These are phyloP conservation scores for Acanthisitta chloris DNA, from an alignment of 2,113 vertebrate genomes.

Conservation along the genomic window DNA sequence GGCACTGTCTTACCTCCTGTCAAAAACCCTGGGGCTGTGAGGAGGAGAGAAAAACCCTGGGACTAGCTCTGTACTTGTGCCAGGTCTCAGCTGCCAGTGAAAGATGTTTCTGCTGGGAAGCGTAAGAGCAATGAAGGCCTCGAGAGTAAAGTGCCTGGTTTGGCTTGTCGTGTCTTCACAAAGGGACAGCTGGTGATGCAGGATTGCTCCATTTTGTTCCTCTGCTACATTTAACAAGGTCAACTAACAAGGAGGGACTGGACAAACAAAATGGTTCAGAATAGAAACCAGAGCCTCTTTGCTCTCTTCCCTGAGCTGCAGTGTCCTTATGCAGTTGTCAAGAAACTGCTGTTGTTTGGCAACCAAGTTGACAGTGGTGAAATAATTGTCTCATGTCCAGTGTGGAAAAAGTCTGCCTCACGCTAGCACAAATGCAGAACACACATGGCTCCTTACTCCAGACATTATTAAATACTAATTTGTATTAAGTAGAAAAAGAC, in stretches of 20 bases:
- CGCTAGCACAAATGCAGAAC: rapidly evolving
- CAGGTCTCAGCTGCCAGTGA: rapidly evolving
- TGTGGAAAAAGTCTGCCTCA: neutral
- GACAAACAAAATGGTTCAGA: neutral
- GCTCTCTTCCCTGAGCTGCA: neutral
- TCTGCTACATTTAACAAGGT: neutral
- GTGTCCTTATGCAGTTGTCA: neutral
- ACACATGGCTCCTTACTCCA: neutral
- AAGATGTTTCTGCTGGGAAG: rapidly evolving
- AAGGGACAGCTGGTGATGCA: neutral
- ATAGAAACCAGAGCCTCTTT: neutral
- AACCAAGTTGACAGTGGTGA: neutral
- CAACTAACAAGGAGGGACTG: neutral
- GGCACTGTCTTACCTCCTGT: neutral
- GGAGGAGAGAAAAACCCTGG: neutral
- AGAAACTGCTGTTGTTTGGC: neutral
- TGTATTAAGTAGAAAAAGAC: neutral
- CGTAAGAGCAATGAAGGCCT: neutral
- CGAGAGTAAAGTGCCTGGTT: neutral
- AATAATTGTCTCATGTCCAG: neutral
- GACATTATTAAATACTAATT: neutral
- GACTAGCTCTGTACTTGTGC: rapidly evolving
- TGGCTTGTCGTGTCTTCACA: rapidly evolving
- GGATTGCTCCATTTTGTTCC: neutral
- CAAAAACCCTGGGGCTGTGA: neutral